A percentile compares a stretch with the other conserved stretches of the same genome.
phyloP scores from a whole-genome alignment of 2,113 vertebrate genomes.

The Brevimyrus niger region DNA sequence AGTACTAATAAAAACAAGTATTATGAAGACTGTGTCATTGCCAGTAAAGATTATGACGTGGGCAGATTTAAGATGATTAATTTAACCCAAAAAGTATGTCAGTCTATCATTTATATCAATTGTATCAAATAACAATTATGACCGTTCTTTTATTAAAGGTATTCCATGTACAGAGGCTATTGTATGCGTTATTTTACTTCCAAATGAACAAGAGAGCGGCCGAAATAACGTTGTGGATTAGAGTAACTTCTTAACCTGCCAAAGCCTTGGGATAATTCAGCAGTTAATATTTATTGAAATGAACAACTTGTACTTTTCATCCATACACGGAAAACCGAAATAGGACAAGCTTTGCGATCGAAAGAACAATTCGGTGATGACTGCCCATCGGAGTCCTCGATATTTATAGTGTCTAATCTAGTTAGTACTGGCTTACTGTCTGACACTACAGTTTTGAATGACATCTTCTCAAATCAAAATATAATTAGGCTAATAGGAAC shows the following conservation, averaged over 20 bases:
- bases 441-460: neutral
- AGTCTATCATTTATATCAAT: neutral
- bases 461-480: neutral
- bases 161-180: neutral
- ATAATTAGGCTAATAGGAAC: neutral
- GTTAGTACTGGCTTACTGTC: conserved; percentile 4
- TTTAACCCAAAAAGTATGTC: neutral
- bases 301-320: neutral
- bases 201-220: neutral
- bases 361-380: conserved; percentile 1
- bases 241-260: neutral
- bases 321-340: neutral
- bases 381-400: neutral
- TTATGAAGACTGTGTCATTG: neutral
- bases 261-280: neutral
- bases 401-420: conserved; percentile 23
- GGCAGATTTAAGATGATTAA: neutral
- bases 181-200: neutral
- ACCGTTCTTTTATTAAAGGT: neutral
- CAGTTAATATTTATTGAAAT: neutral
- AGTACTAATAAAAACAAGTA: neutral
- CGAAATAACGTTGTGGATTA: neutral
- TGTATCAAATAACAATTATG: neutral
- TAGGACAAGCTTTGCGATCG: neutral
- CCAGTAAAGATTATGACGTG: neutral